A percentile compares a stretch with the other conserved stretches of the same genome.
These are phyloP conservation scores for Rhagoletis pomonella DNA, from an alignment of 1,140 invertebrate genomes.

Conservation along the genomic window DNA sequence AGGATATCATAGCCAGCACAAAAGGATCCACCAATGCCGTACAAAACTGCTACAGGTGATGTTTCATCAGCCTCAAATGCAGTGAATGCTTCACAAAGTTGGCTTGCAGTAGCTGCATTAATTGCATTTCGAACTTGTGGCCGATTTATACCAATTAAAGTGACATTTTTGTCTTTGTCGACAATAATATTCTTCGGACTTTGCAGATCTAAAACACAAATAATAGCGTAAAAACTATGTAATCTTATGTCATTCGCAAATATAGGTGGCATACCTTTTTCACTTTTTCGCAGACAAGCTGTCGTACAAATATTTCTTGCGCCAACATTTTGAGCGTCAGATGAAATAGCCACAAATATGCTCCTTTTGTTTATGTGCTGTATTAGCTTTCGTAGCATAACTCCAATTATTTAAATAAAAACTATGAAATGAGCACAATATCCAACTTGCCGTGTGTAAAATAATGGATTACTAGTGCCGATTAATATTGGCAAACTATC, in stretches of 20 bases:
- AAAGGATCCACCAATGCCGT: conserved; percentile 93
- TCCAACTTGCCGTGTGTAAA: too few relatives aligned
- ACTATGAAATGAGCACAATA: neutral
- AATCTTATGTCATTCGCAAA: conserved; percentile 32
- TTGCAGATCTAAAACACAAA: neutral
- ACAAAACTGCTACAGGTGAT: conserved; percentile 83
- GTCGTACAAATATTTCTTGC: neutral
- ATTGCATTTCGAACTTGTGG: conserved; percentile 88
- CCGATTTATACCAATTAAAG: conserved; percentile 89
- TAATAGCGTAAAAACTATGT: neutral
- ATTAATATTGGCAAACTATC: too few relatives aligned
- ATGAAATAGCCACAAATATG: neutral
- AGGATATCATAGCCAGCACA: conserved; percentile 92
- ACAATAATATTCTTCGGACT: conserved; percentile 53
- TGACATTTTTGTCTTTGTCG: conserved; percentile 78
- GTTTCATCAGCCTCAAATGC: conserved; percentile 86
- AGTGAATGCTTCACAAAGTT: conserved; percentile 83
- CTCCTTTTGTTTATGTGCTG: neutral
- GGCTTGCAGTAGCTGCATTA: conserved; percentile 79
- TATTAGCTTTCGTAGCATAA: neutral
- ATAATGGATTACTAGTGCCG: too few relatives aligned
- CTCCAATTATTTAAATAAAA: neutral
- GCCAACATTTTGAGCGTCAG: neutral
- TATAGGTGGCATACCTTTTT: neutral
- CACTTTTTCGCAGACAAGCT: neutral